Percentiles rank a stretch among this genome's conserved stretches.
These are phyloP conservation scores for Ormia ochracea DNA, from an alignment of 2,888 invertebrate species.

Conservation along the genomic window DNA sequence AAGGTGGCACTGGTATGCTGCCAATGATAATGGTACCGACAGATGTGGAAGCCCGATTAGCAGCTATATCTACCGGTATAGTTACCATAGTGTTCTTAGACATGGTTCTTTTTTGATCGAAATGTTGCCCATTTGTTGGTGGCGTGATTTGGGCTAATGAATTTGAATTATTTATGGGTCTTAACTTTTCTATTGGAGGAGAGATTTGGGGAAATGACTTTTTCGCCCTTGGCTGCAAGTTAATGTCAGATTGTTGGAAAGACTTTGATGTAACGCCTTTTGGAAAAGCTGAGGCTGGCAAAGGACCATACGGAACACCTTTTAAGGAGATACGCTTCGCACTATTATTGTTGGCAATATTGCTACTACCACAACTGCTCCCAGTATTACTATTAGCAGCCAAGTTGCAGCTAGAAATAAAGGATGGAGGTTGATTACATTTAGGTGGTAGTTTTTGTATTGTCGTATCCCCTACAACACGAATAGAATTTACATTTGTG, in stretches of 20 bases:
- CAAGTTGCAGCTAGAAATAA: neutral
- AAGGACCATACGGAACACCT: slow-evolving; percentile 67
- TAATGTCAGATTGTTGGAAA: slow-evolving; percentile 26
- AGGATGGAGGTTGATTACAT: slow-evolving; percentile 1
- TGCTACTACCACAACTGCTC: neutral
- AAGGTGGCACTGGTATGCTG: slow-evolving; percentile 70
- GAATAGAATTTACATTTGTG: slow-evolving; percentile 56
- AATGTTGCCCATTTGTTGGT: slow-evolving; percentile 3
- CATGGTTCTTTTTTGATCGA: slow-evolving; percentile 62
- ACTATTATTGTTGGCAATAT: slow-evolving; percentile 1
- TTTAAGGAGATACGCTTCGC: slow-evolving; percentile 65
- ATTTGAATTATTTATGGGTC: slow-evolving; percentile 6
- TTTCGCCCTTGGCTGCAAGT: slow-evolving; percentile 68
- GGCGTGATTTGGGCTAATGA: slow-evolving; percentile 32
- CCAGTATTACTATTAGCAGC: neutral
- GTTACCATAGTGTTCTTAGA: slow-evolving; percentile 75
- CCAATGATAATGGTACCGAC: slow-evolving; percentile 44
- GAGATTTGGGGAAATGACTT: slow-evolving; percentile 74
- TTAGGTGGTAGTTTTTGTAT: slow-evolving; percentile 69
- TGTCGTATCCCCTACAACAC: slow-evolving; percentile 72
- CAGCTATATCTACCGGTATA: slow-evolving; percentile 68
- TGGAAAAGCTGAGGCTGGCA: slow-evolving; percentile 65
- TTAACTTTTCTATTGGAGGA: slow-evolving; percentile 51
- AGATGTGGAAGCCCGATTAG: slow-evolving; percentile 37
- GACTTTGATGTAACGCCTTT: slow-evolving; percentile 46